Percentiles rank a stretch among this genome's conserved stretches.
Conservation (phyloP, 2,888 invertebrate genomes). For the Ichneumoninae sp. region DNA sequence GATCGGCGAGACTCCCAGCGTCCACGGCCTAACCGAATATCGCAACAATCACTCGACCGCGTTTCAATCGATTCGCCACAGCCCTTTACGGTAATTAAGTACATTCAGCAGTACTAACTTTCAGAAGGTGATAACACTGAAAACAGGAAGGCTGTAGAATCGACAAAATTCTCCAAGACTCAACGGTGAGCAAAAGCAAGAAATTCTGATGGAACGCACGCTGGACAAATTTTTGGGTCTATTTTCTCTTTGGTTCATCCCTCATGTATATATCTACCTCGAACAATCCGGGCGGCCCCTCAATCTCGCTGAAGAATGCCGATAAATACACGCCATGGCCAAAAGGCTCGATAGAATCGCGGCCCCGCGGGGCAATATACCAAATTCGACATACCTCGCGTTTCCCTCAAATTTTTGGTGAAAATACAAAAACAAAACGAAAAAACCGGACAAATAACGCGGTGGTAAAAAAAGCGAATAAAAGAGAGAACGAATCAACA, state of each 20-base stretch:
- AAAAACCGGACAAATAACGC: conserved; percentile 36
- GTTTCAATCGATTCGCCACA: conserved; percentile 63
- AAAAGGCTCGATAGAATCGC: conserved; percentile 43
- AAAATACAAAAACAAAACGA: conserved; percentile 37
- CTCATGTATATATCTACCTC: conserved; percentile 31
- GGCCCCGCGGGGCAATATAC: conserved; percentile 70
- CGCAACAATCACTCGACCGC: conserved; percentile 62
- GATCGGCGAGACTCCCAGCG: conserved; percentile 19
- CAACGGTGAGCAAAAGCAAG: background rate
- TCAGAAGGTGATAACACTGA: background rate
- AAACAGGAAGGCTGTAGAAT: background rate
- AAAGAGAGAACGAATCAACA: conserved; percentile 36
- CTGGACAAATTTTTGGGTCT: too few relatives aligned
- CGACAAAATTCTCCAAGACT: background rate
- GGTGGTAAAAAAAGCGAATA: conserved; percentile 30
- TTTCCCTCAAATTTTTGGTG: conserved; percentile 42
- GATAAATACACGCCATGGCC: conserved; percentile 76
- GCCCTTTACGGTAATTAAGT: conserved; percentile 62
- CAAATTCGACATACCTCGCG: conserved; percentile 76
- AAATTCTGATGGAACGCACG: background rate
- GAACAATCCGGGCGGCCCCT: background rate
- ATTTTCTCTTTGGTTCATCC: too few relatives aligned
- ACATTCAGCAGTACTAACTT: conserved; percentile 17
- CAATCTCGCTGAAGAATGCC: conserved; percentile 72
- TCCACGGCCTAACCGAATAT: conserved; percentile 50